Conservation (phyloP, 2,797 vertebrate species). For the Pempheris klunzingeri region DNA sequence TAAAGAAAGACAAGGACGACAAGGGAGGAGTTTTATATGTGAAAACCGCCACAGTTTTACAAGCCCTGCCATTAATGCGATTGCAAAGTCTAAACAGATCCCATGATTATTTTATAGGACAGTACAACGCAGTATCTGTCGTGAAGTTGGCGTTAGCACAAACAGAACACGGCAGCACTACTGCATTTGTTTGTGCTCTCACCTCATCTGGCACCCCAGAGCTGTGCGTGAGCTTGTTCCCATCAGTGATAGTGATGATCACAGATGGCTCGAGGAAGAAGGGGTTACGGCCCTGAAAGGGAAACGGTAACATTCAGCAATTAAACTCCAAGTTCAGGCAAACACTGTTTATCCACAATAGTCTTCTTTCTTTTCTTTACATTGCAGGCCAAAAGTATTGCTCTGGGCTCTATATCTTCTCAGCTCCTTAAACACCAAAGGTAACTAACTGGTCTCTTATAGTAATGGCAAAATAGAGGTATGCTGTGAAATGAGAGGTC, state of each 20-base stretch:
- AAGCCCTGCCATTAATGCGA: not conserved
- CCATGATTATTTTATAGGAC: too few relatives aligned
- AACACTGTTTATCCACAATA: constrained; percentile 17
- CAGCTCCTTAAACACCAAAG: constrained; percentile 7
- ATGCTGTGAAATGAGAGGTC: not conserved
- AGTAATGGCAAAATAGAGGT: constrained; percentile 19
- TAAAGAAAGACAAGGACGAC: not conserved
- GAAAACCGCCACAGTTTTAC: not conserved
- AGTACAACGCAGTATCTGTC: too few relatives aligned
- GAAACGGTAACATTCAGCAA: constrained; percentile 50
- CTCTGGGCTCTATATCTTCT: constrained; percentile 6
- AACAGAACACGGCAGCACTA: not conserved
- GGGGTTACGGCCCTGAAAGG: constrained; percentile 94
- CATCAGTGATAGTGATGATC: constrained; percentile 99
- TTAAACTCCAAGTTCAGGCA: constrained; percentile 50
- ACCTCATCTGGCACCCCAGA: constrained; percentile 97
- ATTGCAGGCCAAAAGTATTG: not conserved
- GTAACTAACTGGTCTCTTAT: not conserved
- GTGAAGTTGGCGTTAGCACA: not conserved
- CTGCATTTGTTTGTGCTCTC: constrained; percentile 68
- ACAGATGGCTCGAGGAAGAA: constrained; percentile 99
- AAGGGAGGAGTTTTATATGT: not conserved
- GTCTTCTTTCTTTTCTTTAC: constrained; percentile 24
- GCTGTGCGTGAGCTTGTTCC: constrained; percentile 96
- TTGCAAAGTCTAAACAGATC: not conserved